Base-by-base conservation (phyloP, 2,113 vertebrate species). In the Lagopus muta region DNA sequence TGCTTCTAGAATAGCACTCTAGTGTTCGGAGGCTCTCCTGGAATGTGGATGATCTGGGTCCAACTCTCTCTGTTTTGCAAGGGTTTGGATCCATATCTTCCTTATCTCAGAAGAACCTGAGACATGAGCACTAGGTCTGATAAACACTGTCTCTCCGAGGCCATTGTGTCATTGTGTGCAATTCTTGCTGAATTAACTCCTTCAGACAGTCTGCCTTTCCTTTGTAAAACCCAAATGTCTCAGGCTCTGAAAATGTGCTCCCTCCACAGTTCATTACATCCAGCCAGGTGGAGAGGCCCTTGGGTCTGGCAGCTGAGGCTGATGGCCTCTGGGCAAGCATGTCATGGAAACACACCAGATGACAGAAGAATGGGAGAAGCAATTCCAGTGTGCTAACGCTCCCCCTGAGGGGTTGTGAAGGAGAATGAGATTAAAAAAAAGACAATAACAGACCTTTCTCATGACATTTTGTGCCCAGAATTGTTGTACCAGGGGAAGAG, bases 201-300 rank as follows among this genome's bases (percentile, higher is more conserved):
- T 10, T 65, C 61, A 78, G 57, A 45, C 25, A 17, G 52, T 54
- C 52, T 17, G 52, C 27, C 27, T 79, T 65, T 42, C 48, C 19
- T 43, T 36, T 54, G 58, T 70, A 71, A 77, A 69, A 85, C 54
- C 42, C 50, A 64, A 86, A 36, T 16, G 2, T 55, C 64, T 78
- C 45, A 32, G 64, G 74, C 66, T 58, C 62, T 72, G 77, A 52
- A 84, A 93, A 85, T 0, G 1, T 66, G 74, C 48, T 58, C 38
- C 78, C 42, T 72, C 21, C n/a, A 2, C 34, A 24, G 45, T 78
- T 94, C 40, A 22, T 84, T 76, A 61, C 0, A 1, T 78, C 85
- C 47, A 92, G 61, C 40, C 81, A 92, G 92, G 86, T 94, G 84
- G 58, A 92, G 74, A 65, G 75, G 77, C 21, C 83, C 74, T 34